Percentiles rank a stretch among this genome's conserved stretches.
phyloP scores from a whole-genome alignment of 2,797 vertebrate species.

The Danio tinwini region DNA sequence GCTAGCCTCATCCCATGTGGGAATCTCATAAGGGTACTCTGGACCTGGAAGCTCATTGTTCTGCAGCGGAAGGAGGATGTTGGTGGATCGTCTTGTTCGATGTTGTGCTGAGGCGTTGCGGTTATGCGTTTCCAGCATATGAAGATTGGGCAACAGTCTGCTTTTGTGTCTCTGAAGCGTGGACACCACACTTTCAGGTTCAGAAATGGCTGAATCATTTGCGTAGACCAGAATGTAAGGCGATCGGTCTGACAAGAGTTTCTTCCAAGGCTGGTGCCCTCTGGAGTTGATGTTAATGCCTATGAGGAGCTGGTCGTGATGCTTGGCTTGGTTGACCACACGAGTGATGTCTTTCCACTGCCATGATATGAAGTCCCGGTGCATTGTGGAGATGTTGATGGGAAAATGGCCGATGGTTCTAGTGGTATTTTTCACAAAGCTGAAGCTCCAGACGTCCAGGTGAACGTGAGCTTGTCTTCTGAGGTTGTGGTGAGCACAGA shows the following conservation, averaged over 20 bases:
- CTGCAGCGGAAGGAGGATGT: conserved; percentile 84
- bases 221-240: conserved; percentile 95
- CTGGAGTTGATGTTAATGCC: conserved; percentile 80
- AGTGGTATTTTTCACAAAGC: conserved; percentile 73
- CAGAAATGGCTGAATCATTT: conserved; percentile 92
- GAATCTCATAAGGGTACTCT: conserved; percentile 82
- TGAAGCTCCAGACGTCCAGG: conserved; percentile 85
- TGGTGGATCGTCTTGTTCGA: conserved; percentile 80
- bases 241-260: conserved; percentile 73
- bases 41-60: conserved; percentile 94
- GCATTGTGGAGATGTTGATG: conserved; percentile 79
- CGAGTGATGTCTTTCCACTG: conserved; percentile 92
- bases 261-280: conserved; percentile 72
- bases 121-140: conserved; percentile 62
- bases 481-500: conserved; percentile 62
- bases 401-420: conserved; percentile 81
- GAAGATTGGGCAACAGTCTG: conserved; percentile 62
- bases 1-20: conserved; percentile 83
- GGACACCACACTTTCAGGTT: conserved; percentile 88
- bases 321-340: conserved; percentile 83
- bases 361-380: conserved; percentile 82
- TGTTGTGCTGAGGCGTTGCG: conserved; percentile 63
- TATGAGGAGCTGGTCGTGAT: conserved; percentile 82
- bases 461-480: conserved; percentile 76
- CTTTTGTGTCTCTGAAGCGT: conserved; percentile 80